Evolutionary conservation across 2,797 vertebrate species (phyloP), one percentile per base, ranked within the genome.

Genomic region (Poecilia gillii): DNA sequence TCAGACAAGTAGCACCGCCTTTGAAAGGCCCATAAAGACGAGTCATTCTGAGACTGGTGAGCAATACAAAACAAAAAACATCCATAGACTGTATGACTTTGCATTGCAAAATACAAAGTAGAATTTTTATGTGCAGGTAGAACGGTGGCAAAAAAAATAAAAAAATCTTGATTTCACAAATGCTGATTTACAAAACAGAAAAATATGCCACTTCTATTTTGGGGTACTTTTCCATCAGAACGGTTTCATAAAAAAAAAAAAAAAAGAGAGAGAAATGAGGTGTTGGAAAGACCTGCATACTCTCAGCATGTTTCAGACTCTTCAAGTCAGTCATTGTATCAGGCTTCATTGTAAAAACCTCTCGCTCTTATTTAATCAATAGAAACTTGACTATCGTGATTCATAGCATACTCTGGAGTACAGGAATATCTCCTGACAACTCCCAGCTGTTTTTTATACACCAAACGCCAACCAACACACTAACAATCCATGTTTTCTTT

Each of bases 321-420:
- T 88, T 71, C 71, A 84, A 91, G 80, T 87, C 90, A 82, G 80
- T 91, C 86, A 76, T 88, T 87, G 85, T 84, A 93, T 90, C 89
- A 81, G 84, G 83, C 90, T 90, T 95, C 94, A 95, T 93, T 95
- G 91, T 93, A 88, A 91, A 93, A 95, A 94, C 71, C 89, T 90
- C 90, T 86, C 83, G 89, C 94, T 94, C 93, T 95, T 94, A 93
- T 95, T 93, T 93, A 95, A 95, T 96, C 94, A 96, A 95, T 93
- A 90, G 84, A 94, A 92, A 93, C 90, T 91, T 85, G 90, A 90
- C 89, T 91, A 88, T 93, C 93, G 89, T 93, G 90, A 94, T 94
- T 95, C 89, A 92, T 89, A 79, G 83, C 82, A 77, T 88, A 92
- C 92, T 94, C 87, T 92, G 87, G 89, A 94, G 91, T 92, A 92